Conservation (phyloP, 2,113 vertebrate genomes). For the Promerops cafer region DNA sequence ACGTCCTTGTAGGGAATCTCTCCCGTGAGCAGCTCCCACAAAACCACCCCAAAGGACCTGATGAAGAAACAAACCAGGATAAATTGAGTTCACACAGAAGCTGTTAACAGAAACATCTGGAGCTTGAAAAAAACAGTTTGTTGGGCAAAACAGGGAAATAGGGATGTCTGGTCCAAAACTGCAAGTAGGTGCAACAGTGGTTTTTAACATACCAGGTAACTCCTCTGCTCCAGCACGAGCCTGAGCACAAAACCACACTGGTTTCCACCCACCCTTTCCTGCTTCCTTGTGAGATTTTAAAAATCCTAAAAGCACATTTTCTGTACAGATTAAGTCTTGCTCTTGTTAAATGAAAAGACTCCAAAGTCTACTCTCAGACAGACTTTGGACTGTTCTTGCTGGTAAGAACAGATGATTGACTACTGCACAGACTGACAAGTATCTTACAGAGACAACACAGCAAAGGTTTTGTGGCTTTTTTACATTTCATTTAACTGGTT, state of each 20-base stretch:
- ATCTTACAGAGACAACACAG: background rate
- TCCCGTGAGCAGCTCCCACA: conserved; percentile 95
- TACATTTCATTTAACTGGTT: background rate
- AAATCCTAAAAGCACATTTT: background rate
- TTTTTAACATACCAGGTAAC: background rate
- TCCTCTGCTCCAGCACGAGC: background rate
- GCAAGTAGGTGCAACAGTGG: background rate
- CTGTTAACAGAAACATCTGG: background rate
- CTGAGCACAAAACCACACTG: background rate
- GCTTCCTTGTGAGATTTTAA: background rate
- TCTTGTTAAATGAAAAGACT: background rate
- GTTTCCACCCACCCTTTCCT: background rate
- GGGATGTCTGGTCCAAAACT: background rate
- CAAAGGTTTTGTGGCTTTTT: background rate
- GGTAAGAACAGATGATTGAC: background rate
- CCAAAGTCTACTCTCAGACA: background rate
- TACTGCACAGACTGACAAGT: background rate
- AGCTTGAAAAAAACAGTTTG: background rate
- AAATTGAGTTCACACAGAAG: background rate
- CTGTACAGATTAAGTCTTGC: background rate
- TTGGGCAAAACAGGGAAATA: background rate
- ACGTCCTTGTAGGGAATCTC: conserved; percentile 99
- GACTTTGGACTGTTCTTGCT: background rate
- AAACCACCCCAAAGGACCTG: conserved; percentile 96
- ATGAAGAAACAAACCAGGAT: background rate